Conservation (phyloP, 2,888 invertebrate species). For the Thymelicus sylvestris region DNA sequence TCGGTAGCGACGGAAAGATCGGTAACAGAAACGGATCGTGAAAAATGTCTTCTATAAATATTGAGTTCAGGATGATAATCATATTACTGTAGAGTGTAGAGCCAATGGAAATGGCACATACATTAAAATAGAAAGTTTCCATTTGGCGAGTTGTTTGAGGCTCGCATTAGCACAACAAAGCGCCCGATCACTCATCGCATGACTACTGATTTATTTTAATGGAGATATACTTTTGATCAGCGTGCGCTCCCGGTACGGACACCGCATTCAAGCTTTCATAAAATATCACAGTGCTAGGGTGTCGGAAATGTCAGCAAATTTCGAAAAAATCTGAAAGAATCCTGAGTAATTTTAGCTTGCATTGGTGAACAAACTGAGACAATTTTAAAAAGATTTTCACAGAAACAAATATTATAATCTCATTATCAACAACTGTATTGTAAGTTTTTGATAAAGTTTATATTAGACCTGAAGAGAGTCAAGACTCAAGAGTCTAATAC, state of each 20-base stretch:
- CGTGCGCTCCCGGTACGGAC: slow-evolving; percentile 47
- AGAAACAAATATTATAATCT: background rate
- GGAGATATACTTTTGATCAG: slow-evolving; percentile 76
- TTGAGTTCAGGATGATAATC: background rate
- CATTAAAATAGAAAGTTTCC: slow-evolving; percentile 48
- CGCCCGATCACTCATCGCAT: slow-evolving; percentile 80
- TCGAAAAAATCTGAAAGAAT: too few species aligned
- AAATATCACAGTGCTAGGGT: background rate
- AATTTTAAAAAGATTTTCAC: too few species aligned
- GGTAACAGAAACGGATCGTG: too few species aligned
- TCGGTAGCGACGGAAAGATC: too few species aligned
- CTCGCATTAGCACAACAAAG: slow-evolving; percentile 80
- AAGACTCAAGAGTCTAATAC: slow-evolving; percentile 31
- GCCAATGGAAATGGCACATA: slow-evolving; percentile 23
- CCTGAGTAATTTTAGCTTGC: too few species aligned
- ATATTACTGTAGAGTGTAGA: background rate
- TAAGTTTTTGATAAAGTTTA: background rate
- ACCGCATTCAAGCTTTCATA: slow-evolving; percentile 43
- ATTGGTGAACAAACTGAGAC: too few species aligned
- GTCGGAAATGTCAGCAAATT: too few species aligned
- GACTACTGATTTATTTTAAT: slow-evolving; percentile 84
- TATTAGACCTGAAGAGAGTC: background rate
- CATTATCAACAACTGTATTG: background rate
- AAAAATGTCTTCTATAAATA: background rate
- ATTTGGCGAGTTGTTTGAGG: slow-evolving; percentile 48